phyloP scores from a whole-genome alignment of 1,140 invertebrate species.

The Drosophila guanche region DNA sequence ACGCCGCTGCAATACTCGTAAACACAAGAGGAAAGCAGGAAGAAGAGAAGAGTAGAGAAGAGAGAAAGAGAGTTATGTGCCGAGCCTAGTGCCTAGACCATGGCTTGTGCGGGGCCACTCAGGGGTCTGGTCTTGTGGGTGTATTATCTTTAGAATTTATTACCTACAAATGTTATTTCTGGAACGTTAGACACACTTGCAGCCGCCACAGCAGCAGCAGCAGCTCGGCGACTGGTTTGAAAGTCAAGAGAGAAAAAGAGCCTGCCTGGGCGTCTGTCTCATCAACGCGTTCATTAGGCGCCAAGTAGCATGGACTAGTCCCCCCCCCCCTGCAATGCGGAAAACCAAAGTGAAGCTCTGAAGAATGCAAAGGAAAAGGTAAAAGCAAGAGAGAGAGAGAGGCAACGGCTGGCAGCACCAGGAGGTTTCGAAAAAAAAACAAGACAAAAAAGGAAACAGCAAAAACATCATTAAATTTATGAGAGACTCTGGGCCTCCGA shows the following conservation, averaged over 20 bases:
- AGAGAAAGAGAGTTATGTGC: conserved; percentile 58
- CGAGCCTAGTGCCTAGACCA: conserved; percentile 12
- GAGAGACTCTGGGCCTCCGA: conserved; percentile 48
- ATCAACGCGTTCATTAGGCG: conserved; percentile 77
- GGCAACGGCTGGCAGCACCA: no score
- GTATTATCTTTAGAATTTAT: conserved; percentile 81
- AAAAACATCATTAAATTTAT: conserved; percentile 79
- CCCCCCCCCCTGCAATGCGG: not conserved
- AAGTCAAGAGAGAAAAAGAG: conserved; percentile 2
- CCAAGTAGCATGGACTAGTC: conserved; percentile 44
- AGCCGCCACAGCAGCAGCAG: not conserved
- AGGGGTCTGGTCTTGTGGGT: conserved; percentile 57
- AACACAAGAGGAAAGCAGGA: conserved; percentile 27
- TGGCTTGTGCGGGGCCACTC: no score
- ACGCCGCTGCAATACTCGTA: conserved; percentile 49
- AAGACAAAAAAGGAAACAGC: conserved; percentile 19
- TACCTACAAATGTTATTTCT: conserved; percentile 81
- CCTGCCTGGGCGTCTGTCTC: conserved; percentile 45
- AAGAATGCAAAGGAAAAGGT: conserved; percentile 25
- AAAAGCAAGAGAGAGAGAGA: not conserved
- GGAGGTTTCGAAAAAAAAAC: not conserved
- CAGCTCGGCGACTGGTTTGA: conserved; percentile 16
- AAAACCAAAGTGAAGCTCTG: conserved; percentile 29
- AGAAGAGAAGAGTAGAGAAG: not conserved
- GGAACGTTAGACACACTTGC: conserved; percentile 72